phyloP scores from a whole-genome alignment of 30 jellyfish, hydroid and myxozoan species.

The Aurelia coerulea region DNA sequence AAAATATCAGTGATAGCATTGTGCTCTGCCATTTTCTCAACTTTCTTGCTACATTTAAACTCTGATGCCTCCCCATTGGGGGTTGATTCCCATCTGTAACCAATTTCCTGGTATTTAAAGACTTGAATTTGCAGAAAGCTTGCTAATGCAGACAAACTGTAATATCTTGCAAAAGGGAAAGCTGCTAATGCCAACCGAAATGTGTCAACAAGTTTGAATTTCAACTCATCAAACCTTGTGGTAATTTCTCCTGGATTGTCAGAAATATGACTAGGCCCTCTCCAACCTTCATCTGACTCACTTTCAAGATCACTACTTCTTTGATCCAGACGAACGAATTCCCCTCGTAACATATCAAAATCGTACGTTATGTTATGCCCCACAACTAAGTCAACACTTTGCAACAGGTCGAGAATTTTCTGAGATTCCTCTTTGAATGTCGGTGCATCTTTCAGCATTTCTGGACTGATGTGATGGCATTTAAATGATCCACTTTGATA shows the following conservation, averaged over 20 bases:
- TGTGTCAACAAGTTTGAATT: conserved; percentile 47
- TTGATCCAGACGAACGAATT: conserved; percentile 37
- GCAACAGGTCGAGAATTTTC: conserved; percentile 15
- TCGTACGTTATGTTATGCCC: conserved; percentile 55
- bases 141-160: conserved; percentile 19
- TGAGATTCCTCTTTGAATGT: conserved; percentile 14
- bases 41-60: background rate
- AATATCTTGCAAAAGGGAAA: conserved; percentile 15
- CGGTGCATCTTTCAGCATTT: conserved; percentile 19
- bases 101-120: background rate
- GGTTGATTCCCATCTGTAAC: conserved; percentile 24
- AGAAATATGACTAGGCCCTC: background rate
- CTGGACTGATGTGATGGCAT: conserved; percentile 22
- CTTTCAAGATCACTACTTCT: background rate
- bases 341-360: conserved; percentile 28
- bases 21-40: conserved; percentile 29
- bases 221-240: conserved; percentile 6
- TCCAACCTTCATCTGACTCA: conserved; percentile 63
- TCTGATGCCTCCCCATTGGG: background rate
- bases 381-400: conserved; percentile 22
- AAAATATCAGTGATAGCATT: conserved; percentile 56
- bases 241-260: background rate
- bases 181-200: conserved; percentile 39
- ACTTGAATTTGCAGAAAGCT: background rate
- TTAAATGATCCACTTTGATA: background rate